Evolutionary conservation across 2,113 vertebrate genomes (phyloP).

Genomic region (Microtus richardsoni): DNA sequence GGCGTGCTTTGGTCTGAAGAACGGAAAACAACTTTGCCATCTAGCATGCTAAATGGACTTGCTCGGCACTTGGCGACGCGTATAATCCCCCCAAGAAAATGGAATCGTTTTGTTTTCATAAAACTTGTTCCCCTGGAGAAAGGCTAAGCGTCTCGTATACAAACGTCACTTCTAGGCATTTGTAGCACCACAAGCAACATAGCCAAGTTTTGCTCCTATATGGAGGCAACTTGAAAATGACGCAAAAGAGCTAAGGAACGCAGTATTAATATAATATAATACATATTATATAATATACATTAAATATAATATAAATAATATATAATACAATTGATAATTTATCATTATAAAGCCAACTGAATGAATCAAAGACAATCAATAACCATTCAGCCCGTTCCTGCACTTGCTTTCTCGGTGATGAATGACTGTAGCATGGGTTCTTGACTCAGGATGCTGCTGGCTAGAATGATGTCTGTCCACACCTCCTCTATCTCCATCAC

Average conservation of each 20-base stretch:
- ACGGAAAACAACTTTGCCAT: neutral
- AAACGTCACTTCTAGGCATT: neutral
- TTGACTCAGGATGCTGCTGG: neutral
- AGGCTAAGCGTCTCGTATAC: neutral
- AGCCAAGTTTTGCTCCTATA: neutral
- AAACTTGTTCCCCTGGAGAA: neutral
- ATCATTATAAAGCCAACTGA: neutral
- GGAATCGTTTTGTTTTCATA: neutral
- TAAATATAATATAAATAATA: too few relatives aligned
- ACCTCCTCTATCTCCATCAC: neutral
- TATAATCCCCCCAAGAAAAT: neutral
- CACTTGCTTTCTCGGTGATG: neutral
- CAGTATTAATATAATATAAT: neutral
- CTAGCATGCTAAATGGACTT: neutral
- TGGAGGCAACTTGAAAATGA: neutral
- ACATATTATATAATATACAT: too few relatives aligned
- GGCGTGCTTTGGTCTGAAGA: neutral
- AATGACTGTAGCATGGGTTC: neutral
- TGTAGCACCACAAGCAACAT: rapidly evolving
- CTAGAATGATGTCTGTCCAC: neutral
- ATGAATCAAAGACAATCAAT: neutral
- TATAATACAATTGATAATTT: neutral
- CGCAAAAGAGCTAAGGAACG: neutral
- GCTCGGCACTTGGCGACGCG: neutral
- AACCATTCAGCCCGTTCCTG: neutral